Conservation (phyloP, 2,888 invertebrate genomes). For the Drosophila algonquin region DNA sequence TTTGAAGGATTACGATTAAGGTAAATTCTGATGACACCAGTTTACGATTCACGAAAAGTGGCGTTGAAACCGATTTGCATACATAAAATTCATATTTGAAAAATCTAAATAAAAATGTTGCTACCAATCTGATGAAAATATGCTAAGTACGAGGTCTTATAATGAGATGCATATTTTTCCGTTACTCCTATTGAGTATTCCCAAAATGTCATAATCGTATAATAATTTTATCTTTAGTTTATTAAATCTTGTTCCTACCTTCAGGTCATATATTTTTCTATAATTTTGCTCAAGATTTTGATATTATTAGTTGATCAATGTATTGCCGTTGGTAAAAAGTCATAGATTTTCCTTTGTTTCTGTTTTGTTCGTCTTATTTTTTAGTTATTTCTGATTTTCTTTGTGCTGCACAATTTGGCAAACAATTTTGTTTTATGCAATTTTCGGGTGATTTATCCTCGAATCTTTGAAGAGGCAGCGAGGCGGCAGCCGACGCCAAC, state of each 20-base stretch:
- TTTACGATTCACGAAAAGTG: too few relatives aligned
- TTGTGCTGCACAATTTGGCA: conserved; percentile 38
- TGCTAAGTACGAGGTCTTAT: too few relatives aligned
- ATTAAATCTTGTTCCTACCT: conserved; percentile 16
- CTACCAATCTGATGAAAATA: too few relatives aligned
- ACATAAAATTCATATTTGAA: too few relatives aligned
- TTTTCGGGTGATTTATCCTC: conserved; percentile 50
- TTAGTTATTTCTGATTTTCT: background rate
- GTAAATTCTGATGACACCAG: too few relatives aligned
- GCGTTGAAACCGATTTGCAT: too few relatives aligned
- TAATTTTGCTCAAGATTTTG: background rate
- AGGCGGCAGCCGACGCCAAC: conserved; percentile 5
- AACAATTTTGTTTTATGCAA: conserved; percentile 47
- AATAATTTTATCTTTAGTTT: too few relatives aligned
- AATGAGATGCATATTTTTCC: too few relatives aligned
- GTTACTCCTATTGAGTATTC: too few relatives aligned
- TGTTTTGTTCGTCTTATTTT: background rate
- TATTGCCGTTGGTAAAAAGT: background rate
- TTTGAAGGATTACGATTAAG: too few relatives aligned
- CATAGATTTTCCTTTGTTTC: background rate
- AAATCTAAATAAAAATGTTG: too few relatives aligned
- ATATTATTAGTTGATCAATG: background rate
- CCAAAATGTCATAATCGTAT: too few relatives aligned
- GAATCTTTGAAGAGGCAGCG: conserved; percentile 26
- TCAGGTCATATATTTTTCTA: background rate